Evolutionary conservation across 2,797 vertebrate genomes (phyloP), one percentile per base, ranked within the genome.

Genomic region (Spea hammondii): DNA sequence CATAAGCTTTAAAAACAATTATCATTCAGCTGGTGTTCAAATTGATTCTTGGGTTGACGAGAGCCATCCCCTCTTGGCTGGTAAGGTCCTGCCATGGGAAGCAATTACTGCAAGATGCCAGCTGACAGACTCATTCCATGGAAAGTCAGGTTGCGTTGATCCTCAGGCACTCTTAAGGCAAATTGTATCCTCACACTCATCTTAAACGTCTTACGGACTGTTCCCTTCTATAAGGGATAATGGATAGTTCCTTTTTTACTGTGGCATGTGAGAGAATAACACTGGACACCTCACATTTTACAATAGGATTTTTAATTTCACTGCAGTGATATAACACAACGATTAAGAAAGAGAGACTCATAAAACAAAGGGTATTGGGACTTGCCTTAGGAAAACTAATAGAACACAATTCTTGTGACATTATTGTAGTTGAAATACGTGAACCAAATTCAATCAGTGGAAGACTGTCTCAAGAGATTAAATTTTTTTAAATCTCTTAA

Each of bases 111-210:
- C 94, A 93, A 92, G 94, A 95, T 96, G 94, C 95, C 95, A 97
- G 95, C 95, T 98, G 96, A 98, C 95, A 97, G 95, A 92, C 95
- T 91, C 90, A 91, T 94, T 95, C 94, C 88, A 90, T 91, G 90
- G 93, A 93, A 95, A 96, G 93, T 88, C 88, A 90, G 92, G 91
- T 93, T 91, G 92, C 92, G 92, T 93, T 93, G 94, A 88, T 96
- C 96, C 95, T 95, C 94, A 84, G 95, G 96, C 95, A 92, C 93
- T 96, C 96, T 96, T 95, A 95, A 95, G 95, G 96, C 96, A 97
- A 97, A 97, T 96, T 93, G 94, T 94, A 94, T 95, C 93, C 94
- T 94, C 92, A 91, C 93, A 92, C 94, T 95, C 94, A 94, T 96
- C 95, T 96, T 93, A 95, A 95, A 95, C 94, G 93, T 95, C 93